phyloP scores from a whole-genome alignment of 2,113 vertebrate genomes.

The Progne subis region DNA sequence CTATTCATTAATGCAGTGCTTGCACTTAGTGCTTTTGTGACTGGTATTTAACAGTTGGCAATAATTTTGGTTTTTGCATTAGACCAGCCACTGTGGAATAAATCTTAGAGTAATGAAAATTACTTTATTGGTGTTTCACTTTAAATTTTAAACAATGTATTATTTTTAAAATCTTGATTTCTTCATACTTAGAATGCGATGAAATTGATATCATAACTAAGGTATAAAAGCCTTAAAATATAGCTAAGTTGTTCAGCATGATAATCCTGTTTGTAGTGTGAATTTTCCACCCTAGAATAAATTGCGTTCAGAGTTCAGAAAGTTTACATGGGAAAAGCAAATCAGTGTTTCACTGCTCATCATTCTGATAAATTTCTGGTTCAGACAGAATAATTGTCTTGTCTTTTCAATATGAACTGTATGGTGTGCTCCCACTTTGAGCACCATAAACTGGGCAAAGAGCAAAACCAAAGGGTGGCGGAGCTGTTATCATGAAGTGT shows the following conservation, averaged over 20 bases:
- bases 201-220: not conserved
- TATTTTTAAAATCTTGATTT: not conserved
- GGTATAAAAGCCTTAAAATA: not conserved
- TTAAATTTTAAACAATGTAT: not conserved
- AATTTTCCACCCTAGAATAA: not conserved
- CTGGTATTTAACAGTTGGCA: not conserved
- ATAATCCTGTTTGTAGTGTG: not conserved
- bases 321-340: not conserved
- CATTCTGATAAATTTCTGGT: not conserved
- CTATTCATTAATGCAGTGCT: not conserved
- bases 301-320: not conserved
- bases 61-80: not conserved
- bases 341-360: not conserved
- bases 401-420: not conserved
- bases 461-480: not conserved
- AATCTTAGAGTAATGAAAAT: not conserved
- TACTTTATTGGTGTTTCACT: not conserved
- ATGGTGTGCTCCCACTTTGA: rapidly evolving
- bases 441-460: not conserved
- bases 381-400: not conserved
- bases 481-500: not conserved
- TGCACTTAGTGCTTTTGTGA: not conserved
- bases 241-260: not conserved
- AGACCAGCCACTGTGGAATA: not conserved
- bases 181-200: not conserved